A percentile compares a stretch with the other conserved stretches of the same genome.
Conservation (phyloP, 2,113 vertebrate species). For the crab-eating macaque (Macaca fascicularis) region T2T-MFA8v1.1 NC_088381.1:59313001-59313500, state of each 20-base stretch:
- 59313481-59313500: neutral
- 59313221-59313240: neutral
- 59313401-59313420: fast-evolving
- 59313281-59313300: neutral
- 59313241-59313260: neutral
- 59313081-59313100: too few relatives aligned
- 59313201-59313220: neutral
- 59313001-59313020: too few relatives aligned
- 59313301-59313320: neutral
- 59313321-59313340: too few relatives aligned
- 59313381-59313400: fast-evolving
- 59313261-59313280: neutral
- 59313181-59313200: neutral
- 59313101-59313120: fast-evolving
- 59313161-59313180: fast-evolving
- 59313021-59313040: too few relatives aligned
- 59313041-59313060: neutral
- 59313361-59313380: too few relatives aligned
- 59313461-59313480: neutral
- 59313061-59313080: neutral
- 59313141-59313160: neutral
- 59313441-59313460: fast-evolving
- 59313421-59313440: too few relatives aligned
- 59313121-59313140: neutral
- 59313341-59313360: neutral